Evolutionary conservation across 2,888 invertebrate species (phyloP).

Genomic region (Branchipolynoe longqiensis): DNA sequence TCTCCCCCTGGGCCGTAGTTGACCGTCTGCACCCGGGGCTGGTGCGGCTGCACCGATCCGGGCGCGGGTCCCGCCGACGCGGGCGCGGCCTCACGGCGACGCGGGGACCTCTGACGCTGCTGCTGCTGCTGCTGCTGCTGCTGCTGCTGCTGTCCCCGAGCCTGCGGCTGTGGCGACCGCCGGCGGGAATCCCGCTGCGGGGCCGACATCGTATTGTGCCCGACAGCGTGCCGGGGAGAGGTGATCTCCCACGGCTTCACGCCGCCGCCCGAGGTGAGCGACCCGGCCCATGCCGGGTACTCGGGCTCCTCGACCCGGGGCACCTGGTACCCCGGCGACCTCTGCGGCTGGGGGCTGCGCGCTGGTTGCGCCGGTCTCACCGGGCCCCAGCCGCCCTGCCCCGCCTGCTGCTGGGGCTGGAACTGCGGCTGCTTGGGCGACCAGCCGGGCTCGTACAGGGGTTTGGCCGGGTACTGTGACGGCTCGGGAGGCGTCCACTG

Average conservation of each 20-base stretch:
- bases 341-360: conserved; percentile 11
- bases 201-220: not conserved
- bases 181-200: not conserved
- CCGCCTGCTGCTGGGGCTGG: not conserved
- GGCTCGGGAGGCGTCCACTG: conserved; percentile 21
- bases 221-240: conserved; percentile 62
- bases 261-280: conserved; percentile 68
- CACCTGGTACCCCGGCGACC: conserved; percentile 1
- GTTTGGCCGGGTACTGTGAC: not conserved
- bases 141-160: not conserved
- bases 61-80: not conserved
- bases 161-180: conserved; percentile 2
- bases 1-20: conserved; percentile 61
- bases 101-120: not conserved
- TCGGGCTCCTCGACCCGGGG: conserved; percentile 17
- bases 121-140: conserved; percentile 12
- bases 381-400: conserved; percentile 8
- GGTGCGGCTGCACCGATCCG: conserved; percentile 56
- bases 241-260: conserved; percentile 70
- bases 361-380: conserved; percentile 25
- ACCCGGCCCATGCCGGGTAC: conserved; percentile 71
- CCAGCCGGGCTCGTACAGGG: conserved; percentile 55
- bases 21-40: conserved; percentile 65
- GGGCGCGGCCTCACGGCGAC: not conserved
- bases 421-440: not conserved